These are phyloP conservation scores for Labia minor DNA, from an alignment of 2,888 invertebrate species.

Conservation along the genomic window DNA sequence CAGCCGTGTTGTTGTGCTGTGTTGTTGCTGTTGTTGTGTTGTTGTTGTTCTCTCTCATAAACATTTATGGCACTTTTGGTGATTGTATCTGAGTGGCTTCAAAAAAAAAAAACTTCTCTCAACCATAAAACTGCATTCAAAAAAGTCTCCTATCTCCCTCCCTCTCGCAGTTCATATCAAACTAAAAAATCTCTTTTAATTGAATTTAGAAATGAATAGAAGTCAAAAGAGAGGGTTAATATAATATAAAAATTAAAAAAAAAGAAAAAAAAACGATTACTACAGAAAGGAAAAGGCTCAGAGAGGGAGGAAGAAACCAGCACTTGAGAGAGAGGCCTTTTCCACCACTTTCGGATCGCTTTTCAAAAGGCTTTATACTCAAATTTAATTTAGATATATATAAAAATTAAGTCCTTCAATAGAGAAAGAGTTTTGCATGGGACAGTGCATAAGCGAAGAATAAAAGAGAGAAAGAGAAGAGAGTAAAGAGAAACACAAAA, in stretches of 20 bases:
- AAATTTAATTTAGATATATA: not conserved
- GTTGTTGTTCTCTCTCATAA: not conserved
- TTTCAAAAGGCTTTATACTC: not conserved
- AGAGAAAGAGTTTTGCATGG: no score
- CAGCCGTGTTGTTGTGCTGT: not conserved
- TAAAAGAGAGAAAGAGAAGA: no score
- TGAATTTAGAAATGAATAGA: not conserved
- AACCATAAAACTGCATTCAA: not conserved
- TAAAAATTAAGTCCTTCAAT: no score
- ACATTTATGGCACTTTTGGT: not conserved
- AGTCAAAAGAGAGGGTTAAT: not conserved
- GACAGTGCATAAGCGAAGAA: no score
- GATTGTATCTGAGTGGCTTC: not conserved
- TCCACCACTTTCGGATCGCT: not conserved
- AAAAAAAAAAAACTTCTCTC: not conserved
- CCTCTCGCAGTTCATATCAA: not conserved
- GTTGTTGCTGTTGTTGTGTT: no score
- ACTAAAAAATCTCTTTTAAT: not conserved
- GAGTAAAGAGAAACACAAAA: no score
- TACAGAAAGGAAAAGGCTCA: not conserved
- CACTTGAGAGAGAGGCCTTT: not conserved
- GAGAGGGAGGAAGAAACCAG: not conserved
- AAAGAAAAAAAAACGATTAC: no score
- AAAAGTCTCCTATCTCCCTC: no score
- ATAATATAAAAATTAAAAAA: not conserved